Percentiles rank a stretch among this genome's conserved stretches.
Conservation (phyloP, 2,888 invertebrate species). For the Allacma fusca region DNA sequence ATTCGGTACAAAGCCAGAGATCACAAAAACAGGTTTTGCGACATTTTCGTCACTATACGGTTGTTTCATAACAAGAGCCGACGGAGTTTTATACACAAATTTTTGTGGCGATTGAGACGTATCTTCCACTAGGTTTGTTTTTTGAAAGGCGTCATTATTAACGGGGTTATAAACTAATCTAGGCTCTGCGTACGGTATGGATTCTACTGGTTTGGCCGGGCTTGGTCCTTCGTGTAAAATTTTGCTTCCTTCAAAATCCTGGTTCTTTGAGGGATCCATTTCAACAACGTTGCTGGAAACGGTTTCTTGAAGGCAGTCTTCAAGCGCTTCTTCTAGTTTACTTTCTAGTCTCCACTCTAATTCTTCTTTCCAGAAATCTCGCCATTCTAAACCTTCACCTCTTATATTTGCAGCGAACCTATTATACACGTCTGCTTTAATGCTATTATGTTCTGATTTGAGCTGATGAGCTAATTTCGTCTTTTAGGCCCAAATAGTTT, state of each 20-base stretch:
- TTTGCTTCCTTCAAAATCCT: no score
- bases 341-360: background rate
- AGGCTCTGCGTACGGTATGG: no score
- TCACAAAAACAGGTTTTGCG: background rate
- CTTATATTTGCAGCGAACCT: background rate
- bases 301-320: background rate
- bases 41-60: background rate
- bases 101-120: background rate
- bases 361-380: background rate
- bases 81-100: background rate
- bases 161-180: no score
- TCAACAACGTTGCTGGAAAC: background rate
- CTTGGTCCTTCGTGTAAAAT: no score
- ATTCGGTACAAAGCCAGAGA: background rate
- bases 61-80: background rate
- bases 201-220: no score
- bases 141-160: background rate
- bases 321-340: background rate
- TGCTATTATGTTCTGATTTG: background rate
- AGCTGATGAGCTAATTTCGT: background rate
- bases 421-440: background rate
- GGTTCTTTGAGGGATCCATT: background rate
- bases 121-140: background rate
- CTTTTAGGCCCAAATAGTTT: background rate
- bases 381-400: background rate